Conservation (phyloP, 1,140 invertebrate genomes). For the Proales similis region DNA sequence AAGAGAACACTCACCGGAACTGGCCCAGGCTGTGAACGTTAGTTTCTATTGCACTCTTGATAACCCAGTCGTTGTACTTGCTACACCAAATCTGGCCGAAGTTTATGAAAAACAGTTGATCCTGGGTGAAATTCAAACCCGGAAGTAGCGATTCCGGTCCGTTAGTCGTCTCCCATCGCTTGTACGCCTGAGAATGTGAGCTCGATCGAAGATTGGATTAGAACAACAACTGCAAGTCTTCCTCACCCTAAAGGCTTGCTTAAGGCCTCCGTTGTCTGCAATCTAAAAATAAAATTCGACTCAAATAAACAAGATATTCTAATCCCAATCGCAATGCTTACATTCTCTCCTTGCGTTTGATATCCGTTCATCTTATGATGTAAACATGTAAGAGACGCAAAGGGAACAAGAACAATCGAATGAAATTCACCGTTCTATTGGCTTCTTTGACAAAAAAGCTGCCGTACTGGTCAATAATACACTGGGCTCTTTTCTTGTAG, state of each 20-base stretch:
- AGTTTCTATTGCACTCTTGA: slow-evolving; percentile 51
- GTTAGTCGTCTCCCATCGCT: slow-evolving; percentile 44
- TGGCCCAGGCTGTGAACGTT: slow-evolving; percentile 54
- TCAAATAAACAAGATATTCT: too few relatives aligned
- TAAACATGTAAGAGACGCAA: background rate
- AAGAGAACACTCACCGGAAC: slow-evolving; percentile 44
- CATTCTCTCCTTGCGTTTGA: slow-evolving; percentile 55
- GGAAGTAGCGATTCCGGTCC: slow-evolving; percentile 56
- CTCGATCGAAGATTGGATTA: slow-evolving; percentile 15
- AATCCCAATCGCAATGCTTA: too few relatives aligned
- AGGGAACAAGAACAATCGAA: background rate
- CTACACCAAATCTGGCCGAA: slow-evolving; percentile 63
- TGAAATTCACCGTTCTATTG: slow-evolving; percentile 26
- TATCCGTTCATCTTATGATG: slow-evolving; percentile 52
- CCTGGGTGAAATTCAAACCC: slow-evolving; percentile 58
- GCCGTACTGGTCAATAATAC: slow-evolving; percentile 23
- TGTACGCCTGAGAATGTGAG: slow-evolving; percentile 52
- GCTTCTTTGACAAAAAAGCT: slow-evolving; percentile 25
- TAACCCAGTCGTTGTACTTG: slow-evolving; percentile 52
- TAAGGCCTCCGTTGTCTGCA: slow-evolving; percentile 56
- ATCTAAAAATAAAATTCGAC: too few relatives aligned
- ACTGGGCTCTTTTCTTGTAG: slow-evolving; percentile 6
- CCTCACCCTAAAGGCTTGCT: slow-evolving; percentile 49
- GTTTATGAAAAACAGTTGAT: slow-evolving; percentile 65
- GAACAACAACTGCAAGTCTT: slow-evolving; percentile 36